Evolutionary conservation across 2,888 invertebrate species (phyloP).

Genomic region (Ormyrus nitidulus): DNA sequence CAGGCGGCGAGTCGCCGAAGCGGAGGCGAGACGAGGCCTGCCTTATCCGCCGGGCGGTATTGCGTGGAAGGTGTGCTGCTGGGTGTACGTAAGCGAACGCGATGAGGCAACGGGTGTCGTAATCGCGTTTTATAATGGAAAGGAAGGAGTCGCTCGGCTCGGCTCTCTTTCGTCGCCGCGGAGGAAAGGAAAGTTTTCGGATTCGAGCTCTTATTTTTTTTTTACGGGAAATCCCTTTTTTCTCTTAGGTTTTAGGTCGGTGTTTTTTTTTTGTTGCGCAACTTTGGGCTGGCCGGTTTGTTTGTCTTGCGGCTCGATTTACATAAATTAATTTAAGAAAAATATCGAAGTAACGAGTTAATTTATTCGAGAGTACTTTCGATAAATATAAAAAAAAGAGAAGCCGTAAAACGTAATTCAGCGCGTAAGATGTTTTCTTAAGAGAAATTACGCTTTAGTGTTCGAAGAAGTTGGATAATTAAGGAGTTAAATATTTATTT

Average conservation of each 20-base stretch:
- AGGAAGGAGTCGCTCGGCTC: not conserved
- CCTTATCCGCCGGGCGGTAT: constrained; percentile 18
- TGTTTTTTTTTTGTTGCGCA: no score
- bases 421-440: no score
- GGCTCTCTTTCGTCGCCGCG: not conserved
- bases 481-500: no score
- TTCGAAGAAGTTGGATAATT: no score
- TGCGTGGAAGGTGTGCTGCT: not conserved
- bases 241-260: not conserved
- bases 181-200: not conserved
- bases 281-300: no score
- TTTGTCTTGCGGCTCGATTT: no score
- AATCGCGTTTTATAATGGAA: not conserved
- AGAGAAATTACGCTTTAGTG: no score
- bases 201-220: not conserved
- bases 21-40: not conserved
- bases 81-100: not conserved
- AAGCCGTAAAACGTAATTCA: no score
- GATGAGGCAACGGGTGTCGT: constrained; percentile 52
- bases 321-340: no score
- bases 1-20: constrained; percentile 23
- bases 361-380: no score
- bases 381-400: no score
- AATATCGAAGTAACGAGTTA: no score
- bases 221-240: not conserved